Percentiles rank a stretch among this genome's conserved stretches.
These are phyloP conservation scores for Zaprionus kolodkinae DNA, from an alignment of 1,140 invertebrate genomes.

Conservation along the genomic window DNA sequence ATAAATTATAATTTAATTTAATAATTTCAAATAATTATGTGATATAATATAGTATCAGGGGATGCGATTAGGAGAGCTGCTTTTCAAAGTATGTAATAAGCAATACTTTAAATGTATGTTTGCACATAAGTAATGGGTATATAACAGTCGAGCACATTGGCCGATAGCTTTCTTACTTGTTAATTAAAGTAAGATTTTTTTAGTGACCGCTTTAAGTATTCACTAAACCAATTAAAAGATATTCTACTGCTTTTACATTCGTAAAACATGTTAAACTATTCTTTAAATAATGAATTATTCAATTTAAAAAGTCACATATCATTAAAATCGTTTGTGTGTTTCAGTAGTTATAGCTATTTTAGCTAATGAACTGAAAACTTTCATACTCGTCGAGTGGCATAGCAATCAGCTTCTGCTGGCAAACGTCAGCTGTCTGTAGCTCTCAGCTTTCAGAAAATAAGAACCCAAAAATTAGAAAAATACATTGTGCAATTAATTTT, in stretches of 20 bases:
- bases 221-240: not conserved
- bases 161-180: no score
- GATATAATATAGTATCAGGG: no score
- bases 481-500: not conserved
- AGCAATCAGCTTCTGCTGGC: not conserved
- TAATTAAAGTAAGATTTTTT: not conserved
- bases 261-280: not conserved
- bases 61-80: no score
- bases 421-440: not conserved
- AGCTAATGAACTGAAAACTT: not conserved
- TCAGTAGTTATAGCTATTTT: not conserved
- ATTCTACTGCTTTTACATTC: not conserved
- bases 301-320: not conserved
- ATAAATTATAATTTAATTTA: no score
- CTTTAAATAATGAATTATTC: not conserved
- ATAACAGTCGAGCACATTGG: no score
- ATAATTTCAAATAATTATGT: no score
- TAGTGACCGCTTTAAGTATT: not conserved
- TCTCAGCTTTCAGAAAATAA: not conserved
- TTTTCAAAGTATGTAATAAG: no score
- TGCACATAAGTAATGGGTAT: no score
- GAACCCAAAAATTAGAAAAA: not conserved
- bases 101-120: no score
- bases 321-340: not conserved
- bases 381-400: not conserved